Conservation (phyloP, 2,113 vertebrate genomes). For the Passer montanus region DNA sequence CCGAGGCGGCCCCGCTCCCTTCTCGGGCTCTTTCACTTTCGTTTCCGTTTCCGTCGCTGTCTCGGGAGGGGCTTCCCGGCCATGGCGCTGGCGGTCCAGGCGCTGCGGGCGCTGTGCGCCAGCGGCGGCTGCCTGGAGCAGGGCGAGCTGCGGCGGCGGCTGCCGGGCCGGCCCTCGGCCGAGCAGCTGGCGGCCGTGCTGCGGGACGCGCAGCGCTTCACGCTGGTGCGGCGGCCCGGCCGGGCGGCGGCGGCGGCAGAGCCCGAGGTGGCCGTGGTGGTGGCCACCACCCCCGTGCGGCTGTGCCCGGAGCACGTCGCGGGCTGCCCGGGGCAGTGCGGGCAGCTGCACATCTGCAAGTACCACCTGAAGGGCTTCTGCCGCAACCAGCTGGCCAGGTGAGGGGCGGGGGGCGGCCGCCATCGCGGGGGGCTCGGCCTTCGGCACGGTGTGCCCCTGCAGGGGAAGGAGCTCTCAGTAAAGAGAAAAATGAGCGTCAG, state of each 20-base stretch:
- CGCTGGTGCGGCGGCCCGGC: background rate
- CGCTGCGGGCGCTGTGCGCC: slow-evolving; percentile 55
- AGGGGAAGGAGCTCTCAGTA: background rate
- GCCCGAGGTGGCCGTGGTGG: background rate
- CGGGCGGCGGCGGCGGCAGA: background rate
- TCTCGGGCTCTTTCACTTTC: slow-evolving; percentile 53
- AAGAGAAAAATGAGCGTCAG: too few species aligned
- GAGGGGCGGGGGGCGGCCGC: background rate
- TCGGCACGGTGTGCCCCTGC: background rate
- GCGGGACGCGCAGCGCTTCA: slow-evolving; percentile 35
- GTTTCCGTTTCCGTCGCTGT: slow-evolving; percentile 13
- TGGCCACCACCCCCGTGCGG: slow-evolving; percentile 64
- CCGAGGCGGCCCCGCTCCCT: background rate
- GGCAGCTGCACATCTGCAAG: slow-evolving; percentile 75
- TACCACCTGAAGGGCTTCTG: slow-evolving; percentile 72
- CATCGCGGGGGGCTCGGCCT: background rate
- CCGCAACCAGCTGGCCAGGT: slow-evolving; percentile 65
- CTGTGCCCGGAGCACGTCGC: slow-evolving; percentile 58
- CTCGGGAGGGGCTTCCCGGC: background rate
- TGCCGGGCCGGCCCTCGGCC: background rate
- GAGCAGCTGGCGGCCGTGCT: slow-evolving; percentile 33
- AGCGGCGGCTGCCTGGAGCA: slow-evolving; percentile 68
- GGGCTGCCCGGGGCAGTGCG: slow-evolving; percentile 52
- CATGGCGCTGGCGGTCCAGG: rapidly evolving
- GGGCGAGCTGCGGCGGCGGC: slow-evolving; percentile 29